Conservation (phyloP, 2,113 vertebrate species). For the Excalfactoria chinensis region DNA sequence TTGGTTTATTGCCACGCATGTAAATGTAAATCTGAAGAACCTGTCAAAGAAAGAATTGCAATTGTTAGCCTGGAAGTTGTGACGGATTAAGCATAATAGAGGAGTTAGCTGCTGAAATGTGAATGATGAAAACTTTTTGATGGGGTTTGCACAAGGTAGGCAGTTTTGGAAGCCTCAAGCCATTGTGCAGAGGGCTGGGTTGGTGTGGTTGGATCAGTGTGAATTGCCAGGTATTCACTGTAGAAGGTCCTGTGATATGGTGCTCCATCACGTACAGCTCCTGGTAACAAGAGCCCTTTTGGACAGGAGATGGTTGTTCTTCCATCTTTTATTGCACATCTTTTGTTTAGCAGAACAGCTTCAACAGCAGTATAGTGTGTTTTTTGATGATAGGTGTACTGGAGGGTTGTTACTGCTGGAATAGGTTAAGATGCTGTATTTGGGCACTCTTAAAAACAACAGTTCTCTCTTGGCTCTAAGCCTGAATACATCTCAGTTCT, state of each 20-base stretch:
- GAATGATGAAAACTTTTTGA: neutral
- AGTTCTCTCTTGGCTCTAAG: neutral
- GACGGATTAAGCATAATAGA: neutral
- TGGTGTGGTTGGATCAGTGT: neutral
- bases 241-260: neutral
- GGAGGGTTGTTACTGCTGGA: neutral
- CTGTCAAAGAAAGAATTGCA: neutral
- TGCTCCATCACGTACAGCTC: neutral
- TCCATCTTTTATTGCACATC: neutral
- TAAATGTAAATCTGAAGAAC: slow-evolving; percentile 18
- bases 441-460: neutral
- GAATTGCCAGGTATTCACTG: neutral
- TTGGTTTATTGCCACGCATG: neutral
- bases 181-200: neutral
- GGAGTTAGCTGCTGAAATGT: neutral
- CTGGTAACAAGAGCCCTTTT: neutral
- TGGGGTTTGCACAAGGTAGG: neutral
- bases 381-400: neutral
- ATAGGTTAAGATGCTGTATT: neutral
- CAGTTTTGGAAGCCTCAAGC: neutral
- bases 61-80: neutral
- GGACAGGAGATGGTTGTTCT: neutral
- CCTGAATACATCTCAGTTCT: neutral
- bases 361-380: neutral
- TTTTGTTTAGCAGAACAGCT: neutral